A percentile compares a stretch with the other conserved stretches of the same genome.
phyloP scores from a whole-genome alignment of 2,888 invertebrate species.

The Tholera decimalis region DNA sequence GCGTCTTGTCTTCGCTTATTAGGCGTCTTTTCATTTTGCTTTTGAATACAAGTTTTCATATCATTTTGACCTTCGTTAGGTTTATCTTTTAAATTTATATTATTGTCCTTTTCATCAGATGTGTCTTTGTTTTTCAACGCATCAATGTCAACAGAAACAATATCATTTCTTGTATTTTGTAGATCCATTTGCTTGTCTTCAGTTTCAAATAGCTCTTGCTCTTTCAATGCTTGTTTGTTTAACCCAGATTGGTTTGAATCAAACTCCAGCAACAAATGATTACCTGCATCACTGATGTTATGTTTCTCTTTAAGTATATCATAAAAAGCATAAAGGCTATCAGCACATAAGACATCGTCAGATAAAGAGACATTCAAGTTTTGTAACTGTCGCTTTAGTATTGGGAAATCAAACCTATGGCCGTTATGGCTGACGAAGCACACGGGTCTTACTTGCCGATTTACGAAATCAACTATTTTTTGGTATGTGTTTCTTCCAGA shows the following conservation, averaged over 20 bases:
- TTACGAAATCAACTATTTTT: not conserved
- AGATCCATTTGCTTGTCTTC: not conserved
- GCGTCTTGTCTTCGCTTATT: not conserved
- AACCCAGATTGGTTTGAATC: not conserved
- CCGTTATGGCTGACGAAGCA: slow-evolving; percentile 15
- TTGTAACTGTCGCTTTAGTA: slow-evolving; percentile 6
- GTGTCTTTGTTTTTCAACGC: not conserved
- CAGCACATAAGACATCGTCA: slow-evolving; percentile 14
- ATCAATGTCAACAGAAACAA: not conserved
- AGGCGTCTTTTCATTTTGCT: slow-evolving; percentile 10
- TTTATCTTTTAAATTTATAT: too few relatives aligned
- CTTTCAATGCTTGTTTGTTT: not conserved
- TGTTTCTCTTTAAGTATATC: slow-evolving; percentile 10
- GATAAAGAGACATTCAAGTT: not conserved
- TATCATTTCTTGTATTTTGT: not conserved
- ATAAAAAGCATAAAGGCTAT: slow-evolving; percentile 8
- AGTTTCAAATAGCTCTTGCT: not conserved
- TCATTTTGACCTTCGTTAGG: not conserved
- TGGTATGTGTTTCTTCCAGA: not conserved
- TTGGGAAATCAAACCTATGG: not conserved
- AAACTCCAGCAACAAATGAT: not conserved
- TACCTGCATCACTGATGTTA: not conserved
- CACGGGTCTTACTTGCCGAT: not conserved
- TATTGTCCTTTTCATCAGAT: too few relatives aligned
- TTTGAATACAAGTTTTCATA: not conserved